These are phyloP conservation scores for Asarcornis scutulata DNA, from an alignment of 2,113 vertebrate genomes.

Conservation along the genomic window DNA sequence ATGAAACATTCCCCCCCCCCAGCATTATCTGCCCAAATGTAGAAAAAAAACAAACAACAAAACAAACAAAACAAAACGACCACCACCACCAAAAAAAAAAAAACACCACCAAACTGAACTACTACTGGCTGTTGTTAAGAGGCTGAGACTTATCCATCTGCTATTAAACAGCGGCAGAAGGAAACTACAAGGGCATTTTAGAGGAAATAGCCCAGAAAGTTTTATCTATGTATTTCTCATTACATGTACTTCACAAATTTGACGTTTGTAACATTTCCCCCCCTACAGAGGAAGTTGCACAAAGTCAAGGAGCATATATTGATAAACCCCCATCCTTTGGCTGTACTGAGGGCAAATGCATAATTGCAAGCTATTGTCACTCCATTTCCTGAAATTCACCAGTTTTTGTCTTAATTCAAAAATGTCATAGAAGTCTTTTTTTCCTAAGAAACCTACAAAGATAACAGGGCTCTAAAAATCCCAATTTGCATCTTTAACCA, in stretches of 20 bases:
- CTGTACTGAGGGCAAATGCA: not conserved
- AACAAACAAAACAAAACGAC: too few relatives aligned
- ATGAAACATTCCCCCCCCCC: not conserved
- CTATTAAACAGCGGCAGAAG: not conserved
- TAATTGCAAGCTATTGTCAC: not conserved
- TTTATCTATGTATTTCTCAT: not conserved
- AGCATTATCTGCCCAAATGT: not conserved
- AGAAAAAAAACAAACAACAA: rapidly evolving
- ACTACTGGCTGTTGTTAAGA: not conserved
- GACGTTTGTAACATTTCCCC: not conserved
- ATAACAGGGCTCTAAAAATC: not conserved
- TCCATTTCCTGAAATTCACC: not conserved
- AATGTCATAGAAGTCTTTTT: not conserved
- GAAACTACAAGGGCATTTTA: not conserved
- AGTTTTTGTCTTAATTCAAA: not conserved
- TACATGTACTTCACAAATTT: not conserved
- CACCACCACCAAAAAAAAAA: too few relatives aligned
- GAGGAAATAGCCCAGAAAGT: not conserved
- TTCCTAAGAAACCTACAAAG: not conserved
- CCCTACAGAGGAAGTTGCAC: rapidly evolving
- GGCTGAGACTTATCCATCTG: not conserved
- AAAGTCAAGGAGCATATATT: not conserved
- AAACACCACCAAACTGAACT: not conserved
- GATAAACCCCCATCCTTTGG: not conserved
- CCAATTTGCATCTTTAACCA: not conserved